Conservation (phyloP, 2,113 vertebrate species). For the Platysternon megacephalum region DNA sequence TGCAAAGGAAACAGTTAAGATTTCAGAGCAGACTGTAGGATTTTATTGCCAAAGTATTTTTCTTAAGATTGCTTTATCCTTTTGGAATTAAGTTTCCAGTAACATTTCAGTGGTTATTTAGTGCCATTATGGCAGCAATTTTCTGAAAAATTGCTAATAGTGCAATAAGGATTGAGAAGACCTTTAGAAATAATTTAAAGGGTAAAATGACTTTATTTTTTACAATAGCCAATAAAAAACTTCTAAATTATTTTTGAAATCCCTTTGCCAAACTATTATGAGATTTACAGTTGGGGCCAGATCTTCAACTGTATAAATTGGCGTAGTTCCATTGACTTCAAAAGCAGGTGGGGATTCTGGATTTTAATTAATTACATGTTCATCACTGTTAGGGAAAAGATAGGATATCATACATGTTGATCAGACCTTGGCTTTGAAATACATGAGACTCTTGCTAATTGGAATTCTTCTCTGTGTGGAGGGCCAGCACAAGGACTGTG, state of each 20-base stretch:
- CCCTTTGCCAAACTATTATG: neutral
- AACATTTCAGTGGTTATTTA: neutral
- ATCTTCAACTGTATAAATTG: neutral
- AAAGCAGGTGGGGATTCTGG: rapidly evolving
- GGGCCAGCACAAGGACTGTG: neutral
- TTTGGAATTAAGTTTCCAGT: neutral
- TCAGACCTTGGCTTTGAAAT: neutral
- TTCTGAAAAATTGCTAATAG: neutral
- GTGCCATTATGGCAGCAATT: neutral
- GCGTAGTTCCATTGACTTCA: neutral
- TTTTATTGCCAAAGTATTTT: neutral
- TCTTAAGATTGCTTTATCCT: neutral
- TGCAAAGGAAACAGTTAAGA: neutral
- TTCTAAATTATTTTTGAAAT: neutral
- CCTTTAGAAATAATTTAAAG: neutral
- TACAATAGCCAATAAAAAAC: neutral
- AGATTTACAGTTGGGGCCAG: neutral
- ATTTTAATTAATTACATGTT: neutral
- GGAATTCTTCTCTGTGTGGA: neutral
- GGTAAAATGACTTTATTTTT: neutral
- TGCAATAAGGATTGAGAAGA: neutral
- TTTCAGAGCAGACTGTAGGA: neutral
- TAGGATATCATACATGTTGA: neutral
- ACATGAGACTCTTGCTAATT: neutral
- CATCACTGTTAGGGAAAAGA: neutral